Evolutionary conservation across 2,113 vertebrate species (phyloP), one percentile per base, ranked within the genome.

Genomic region (Callopanchax toddi): DNA sequence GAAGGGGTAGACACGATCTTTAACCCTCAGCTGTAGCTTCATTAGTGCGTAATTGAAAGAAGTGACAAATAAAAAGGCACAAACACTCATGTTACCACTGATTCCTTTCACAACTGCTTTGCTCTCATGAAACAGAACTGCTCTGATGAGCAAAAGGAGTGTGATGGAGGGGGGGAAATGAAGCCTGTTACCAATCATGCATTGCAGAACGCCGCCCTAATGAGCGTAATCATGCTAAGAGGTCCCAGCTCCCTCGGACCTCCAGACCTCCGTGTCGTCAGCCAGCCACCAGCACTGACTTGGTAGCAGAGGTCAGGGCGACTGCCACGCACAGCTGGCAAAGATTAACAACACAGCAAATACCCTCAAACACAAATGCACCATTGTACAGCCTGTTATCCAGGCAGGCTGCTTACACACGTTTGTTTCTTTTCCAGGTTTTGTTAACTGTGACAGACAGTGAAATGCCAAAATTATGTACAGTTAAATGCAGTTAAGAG

Each of bases 171-270:
- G 8, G 15, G 17, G 44, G 18, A 71, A 74, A 65, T 62, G 45
- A 76, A 76, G 65, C 73, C 76, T 82, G 81, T 65, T 81, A 76
- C 60, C 78, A 82, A 73, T 86, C 82, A 80, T 74, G 67, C 59
- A 43, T 46, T 74, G 58, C 59, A 53, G 50, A 69, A 40, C 54
- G 46, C 54, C 49, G 40, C 21, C 65, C 74, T 89, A 87, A 88
- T 89, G 71, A 81, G 74, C 49, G 72, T 68, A 85, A 90, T 90
- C 80, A 87, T 4, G 34, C 83, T 89, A 90, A 90, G 82, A 85
- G 86, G 74, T 84, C 75, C 78, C 79, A 76, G 83, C 76, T 83
- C 64, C 69, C 45, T 17, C 32, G 78, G 68, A 69, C 74, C 73
- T 67, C 39, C 56, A 34, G 58, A 26, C 70, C 62, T 71, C 70